phyloP scores from a whole-genome alignment of 2,113 vertebrate species.

The Pantherophis guttatus region DNA sequence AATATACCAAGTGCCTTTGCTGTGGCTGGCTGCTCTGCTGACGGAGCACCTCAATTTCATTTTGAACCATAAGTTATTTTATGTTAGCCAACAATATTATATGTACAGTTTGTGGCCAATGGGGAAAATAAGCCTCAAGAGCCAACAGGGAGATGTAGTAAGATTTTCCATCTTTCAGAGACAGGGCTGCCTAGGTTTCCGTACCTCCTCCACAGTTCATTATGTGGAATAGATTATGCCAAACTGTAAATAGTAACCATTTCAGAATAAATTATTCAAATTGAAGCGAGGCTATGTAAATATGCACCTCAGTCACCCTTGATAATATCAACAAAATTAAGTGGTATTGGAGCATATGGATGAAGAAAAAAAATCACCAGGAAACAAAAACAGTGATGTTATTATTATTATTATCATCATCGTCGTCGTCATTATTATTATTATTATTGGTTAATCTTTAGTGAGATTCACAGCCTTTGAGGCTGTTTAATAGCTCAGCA shows the following conservation, averaged over 20 bases:
- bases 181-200: background rate
- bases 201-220: background rate
- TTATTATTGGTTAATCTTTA: too few species aligned
- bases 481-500: too few species aligned
- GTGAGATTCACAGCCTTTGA: too few species aligned
- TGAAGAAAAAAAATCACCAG: background rate
- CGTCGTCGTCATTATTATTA: too few species aligned
- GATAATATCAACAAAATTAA: background rate
- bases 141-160: background rate
- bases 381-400: too few species aligned
- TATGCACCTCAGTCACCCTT: background rate
- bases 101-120: background rate
- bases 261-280: background rate
- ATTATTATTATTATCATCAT: too few species aligned
- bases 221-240: background rate
- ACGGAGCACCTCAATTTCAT: background rate
- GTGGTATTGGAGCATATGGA: background rate
- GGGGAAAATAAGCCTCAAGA: background rate
- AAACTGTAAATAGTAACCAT: background rate
- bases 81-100: background rate
- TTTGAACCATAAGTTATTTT: background rate
- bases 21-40: background rate
- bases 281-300: background rate
- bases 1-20: background rate
- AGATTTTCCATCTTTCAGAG: background rate